Base-by-base conservation (phyloP, 2,113 vertebrate species). In the Chloebia gouldiae region DNA sequence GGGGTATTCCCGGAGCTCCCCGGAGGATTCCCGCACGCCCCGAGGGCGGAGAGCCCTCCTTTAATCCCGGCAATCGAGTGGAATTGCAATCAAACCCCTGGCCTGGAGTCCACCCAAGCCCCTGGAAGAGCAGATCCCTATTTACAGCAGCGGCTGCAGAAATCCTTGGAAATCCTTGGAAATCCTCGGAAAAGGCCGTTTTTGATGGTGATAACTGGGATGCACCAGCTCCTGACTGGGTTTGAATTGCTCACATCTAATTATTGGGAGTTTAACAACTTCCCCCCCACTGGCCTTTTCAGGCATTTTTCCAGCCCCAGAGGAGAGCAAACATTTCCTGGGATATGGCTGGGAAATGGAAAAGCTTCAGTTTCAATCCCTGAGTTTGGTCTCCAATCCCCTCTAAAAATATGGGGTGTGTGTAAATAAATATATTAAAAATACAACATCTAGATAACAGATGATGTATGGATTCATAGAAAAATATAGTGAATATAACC, bases 251-350 rank as follows among this genome's bases (percentile, higher is more conserved):
- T 71, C 47, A 1, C 33, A 11, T 75, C 73, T 45, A 33, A 64
- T 88, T 65, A 23, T 22, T 33, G 20, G 42, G 35, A 72, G 8
- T 37, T 59, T 44, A 53, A 23, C 51, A 14, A 11, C 18, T 18
- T 18, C 1, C 1, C 6, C 19, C 2, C 1, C 4, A 10, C 1
- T 4, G n/a, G n/a, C n/a, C 1, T 6, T 31, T 51, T 8, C 8
- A 53, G 30, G 11, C 0, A 3, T 30, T 20, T 63, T 56, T n/a
- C 21, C 80, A 81, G 49, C 42, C 40, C 59, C 35, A 40, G 45
- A 71, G 84, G 25, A 7, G 7, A 76, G 11, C 33, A 76, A 65
- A 39, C 10, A 8, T 44, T 61, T 54, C 54, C 68, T 70, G 40
- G 72, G 7, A 27, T 18, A 27, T 0, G 7, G 51, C 35, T 7